These are phyloP conservation scores for Lerista edwardsae DNA, from an alignment of 2,797 vertebrate species.

Conservation along the genomic window DNA sequence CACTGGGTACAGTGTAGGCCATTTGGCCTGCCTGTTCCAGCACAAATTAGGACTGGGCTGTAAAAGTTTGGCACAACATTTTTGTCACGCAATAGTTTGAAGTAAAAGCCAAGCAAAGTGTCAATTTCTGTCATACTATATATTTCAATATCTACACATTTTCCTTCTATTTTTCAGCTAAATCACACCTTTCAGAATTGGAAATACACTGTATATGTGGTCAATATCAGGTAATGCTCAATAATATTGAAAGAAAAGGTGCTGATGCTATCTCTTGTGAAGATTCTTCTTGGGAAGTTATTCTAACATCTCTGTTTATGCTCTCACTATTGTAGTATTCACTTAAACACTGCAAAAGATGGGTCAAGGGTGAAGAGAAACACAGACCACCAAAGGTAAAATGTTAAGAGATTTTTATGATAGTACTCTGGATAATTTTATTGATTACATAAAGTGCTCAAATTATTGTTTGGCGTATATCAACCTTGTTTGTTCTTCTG, in stretches of 20 bases:
- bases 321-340: conserved; percentile 68
- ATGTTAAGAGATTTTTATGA: conserved; percentile 11
- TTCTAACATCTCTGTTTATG: conserved; percentile 18
- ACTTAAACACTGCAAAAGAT: conserved; percentile 54
- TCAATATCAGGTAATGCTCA: conserved; percentile 85
- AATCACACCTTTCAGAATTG: conserved; percentile 89
- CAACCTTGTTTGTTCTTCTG: background rate
- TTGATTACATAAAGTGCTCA: background rate
- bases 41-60: no score
- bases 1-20: no score
- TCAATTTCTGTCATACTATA: background rate
- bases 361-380: conserved; percentile 77
- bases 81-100: background rate
- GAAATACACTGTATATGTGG: conserved; percentile 84
- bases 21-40: no score
- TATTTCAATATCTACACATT: conserved; percentile 16
- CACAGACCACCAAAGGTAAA: conserved; percentile 72
- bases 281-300: background rate
- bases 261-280: conserved; percentile 9
- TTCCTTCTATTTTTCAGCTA: conserved; percentile 83
- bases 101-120: background rate
- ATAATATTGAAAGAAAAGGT: conserved; percentile 23
- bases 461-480: background rate
- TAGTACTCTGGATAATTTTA: background rate
- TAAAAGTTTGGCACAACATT: background rate